Base-by-base conservation (phyloP, 2,888 invertebrate species). In the Temnothorax rugatulus region DNA sequence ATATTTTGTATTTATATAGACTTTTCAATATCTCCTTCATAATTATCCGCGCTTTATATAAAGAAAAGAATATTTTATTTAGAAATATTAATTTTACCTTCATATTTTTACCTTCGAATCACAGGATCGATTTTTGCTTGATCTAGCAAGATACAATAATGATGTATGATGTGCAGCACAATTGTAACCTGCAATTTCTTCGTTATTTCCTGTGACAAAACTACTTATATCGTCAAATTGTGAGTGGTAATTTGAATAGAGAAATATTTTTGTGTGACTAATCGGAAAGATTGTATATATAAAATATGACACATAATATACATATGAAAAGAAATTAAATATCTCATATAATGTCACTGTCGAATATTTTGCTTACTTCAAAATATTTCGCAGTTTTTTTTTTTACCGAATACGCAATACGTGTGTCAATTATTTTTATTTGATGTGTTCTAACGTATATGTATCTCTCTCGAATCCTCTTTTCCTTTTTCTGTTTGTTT, bases 61-160 rank as follows among this genome's bases (percentile, higher is more conserved):
- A 63, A n/a, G 29, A 38, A 18, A 57, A 7, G 1, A 69, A 68
- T 38, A 18, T 21, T 50, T 50, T 34, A 47, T 75, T 54, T 25
- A 34, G 0, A 34, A 73, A 84, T 64, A 29, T 64, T 85, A 79
- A 88, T 90, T 93, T 93, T 93, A 93, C 93, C 93, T 93, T 93
- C 93, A 93, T 93, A 90, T 87, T 93, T 93, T 93, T 93, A 93
- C 93, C 93, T 93, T 93, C 92, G 88, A 91, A 89, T 91, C 86
- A 86, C 44, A 8, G 92, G 89, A 90, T 83, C 76, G 86, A 84
- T 87, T 75, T 84, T 87, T 84, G 25, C 54, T 82, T 11, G 38
- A 68, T 54, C 41, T 41, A 11, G 18, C 41, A 29, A 76, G 52
- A 47, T 66, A 38, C 69, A 74, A 66, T 21, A 74, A 66, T 21